phyloP scores from a whole-genome alignment of 2,113 vertebrate species.

The Cyphomyrus plagiostoma region DNA sequence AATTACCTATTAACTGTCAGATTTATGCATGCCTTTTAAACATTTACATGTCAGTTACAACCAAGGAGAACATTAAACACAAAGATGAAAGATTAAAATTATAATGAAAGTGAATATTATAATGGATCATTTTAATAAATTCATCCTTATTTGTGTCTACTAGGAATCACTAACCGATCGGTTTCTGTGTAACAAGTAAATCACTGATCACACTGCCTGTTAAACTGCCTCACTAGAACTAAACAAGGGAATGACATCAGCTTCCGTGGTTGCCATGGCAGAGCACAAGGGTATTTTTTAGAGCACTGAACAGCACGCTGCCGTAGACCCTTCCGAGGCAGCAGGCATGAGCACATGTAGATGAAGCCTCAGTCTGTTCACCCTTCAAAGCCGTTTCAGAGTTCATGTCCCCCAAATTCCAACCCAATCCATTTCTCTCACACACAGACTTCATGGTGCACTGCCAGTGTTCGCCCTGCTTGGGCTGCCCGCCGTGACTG shows the following conservation, averaged over 20 bases:
- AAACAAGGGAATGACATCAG: conserved; percentile 72
- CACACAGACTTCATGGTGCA: neutral
- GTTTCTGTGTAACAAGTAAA: neutral
- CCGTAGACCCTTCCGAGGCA: conserved; percentile 39
- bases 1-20: neutral
- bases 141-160: neutral
- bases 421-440: neutral
- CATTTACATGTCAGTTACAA: neutral
- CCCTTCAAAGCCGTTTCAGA: neutral
- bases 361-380: neutral
- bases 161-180: neutral
- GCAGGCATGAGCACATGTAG: neutral
- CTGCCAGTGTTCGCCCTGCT: neutral
- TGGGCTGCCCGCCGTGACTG: neutral
- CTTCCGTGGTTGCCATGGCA: conserved; percentile 87
- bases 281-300: conserved; percentile 71
- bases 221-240: neutral
- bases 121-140: neutral
- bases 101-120: neutral
- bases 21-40: neutral
- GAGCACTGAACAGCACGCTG: conserved; percentile 62
- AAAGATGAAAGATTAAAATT: neutral
- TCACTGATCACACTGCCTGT: neutral
- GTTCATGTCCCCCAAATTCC: neutral
- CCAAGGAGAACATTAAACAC: neutral